Conservation (phyloP, 2,888 invertebrate genomes). For the Bruchidius siliquastri region DNA sequence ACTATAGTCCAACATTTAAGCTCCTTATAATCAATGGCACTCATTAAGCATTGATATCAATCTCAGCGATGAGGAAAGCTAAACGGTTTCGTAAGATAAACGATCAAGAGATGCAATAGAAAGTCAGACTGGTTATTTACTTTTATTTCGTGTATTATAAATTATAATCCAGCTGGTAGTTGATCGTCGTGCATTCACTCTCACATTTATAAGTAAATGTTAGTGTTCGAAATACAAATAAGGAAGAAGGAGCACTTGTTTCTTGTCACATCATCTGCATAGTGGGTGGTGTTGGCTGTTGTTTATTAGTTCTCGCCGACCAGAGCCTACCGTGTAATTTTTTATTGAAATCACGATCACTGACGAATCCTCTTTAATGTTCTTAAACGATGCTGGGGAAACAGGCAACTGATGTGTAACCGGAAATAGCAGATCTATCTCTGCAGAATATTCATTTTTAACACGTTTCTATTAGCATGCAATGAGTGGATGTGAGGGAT, state of each 20-base stretch:
- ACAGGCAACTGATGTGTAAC: no score
- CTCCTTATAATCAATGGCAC: background rate
- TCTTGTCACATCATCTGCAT: background rate
- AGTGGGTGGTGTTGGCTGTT: background rate
- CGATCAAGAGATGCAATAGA: background rate
- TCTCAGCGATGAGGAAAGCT: background rate
- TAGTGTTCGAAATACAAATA: background rate
- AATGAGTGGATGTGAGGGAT: no score
- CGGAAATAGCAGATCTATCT: no score
- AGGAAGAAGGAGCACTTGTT: background rate
- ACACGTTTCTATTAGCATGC: no score
- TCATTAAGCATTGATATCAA: background rate
- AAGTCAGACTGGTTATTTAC: conserved; percentile 6
- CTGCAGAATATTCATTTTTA: no score
- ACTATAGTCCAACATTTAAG: background rate
- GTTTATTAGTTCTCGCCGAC: background rate
- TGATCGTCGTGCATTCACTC: background rate
- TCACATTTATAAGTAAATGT: background rate
- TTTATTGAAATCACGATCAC: background rate
- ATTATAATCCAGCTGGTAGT: background rate
- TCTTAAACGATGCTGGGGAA: no score
- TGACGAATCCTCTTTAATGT: no score
- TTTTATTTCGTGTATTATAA: conserved; percentile 8
- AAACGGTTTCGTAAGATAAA: background rate
- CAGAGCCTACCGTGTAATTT: background rate